These are phyloP conservation scores for Limnephilus rhombicus DNA, from an alignment of 2,888 invertebrate species.

Conservation along the genomic window DNA sequence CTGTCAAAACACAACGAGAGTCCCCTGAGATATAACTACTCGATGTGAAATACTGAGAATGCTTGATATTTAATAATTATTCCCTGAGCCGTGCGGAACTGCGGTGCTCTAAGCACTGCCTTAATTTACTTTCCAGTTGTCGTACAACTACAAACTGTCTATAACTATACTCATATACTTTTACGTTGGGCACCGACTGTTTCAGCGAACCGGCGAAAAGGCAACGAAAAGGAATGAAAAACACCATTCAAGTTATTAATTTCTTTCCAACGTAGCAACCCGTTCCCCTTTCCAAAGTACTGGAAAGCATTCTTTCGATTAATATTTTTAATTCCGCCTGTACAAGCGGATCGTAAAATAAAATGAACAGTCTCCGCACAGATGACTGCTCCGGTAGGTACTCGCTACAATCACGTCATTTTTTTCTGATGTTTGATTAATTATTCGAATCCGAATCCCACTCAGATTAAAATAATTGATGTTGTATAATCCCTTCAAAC, in stretches of 20 bases:
- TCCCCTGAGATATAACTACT: not conserved
- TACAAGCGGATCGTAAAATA: slow-evolving; percentile 38
- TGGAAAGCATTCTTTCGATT: slow-evolving; percentile 51
- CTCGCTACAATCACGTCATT: not conserved
- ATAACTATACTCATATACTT: not conserved
- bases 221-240: slow-evolving; percentile 56
- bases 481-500: slow-evolving; percentile 11
- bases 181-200: slow-evolving; percentile 62
- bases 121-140: slow-evolving; percentile 65
- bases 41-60: slow-evolving; percentile 25
- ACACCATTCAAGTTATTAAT: slow-evolving; percentile 62
- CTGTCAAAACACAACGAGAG: not conserved
- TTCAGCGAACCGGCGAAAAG: slow-evolving; percentile 55
- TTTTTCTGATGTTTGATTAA: slow-evolving; percentile 38
- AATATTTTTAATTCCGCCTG: slow-evolving; percentile 45
- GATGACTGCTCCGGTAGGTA: not conserved
- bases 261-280: slow-evolving; percentile 51
- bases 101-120: slow-evolving; percentile 45
- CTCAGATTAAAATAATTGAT: slow-evolving; percentile 36
- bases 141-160: slow-evolving; percentile 54
- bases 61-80: slow-evolving; percentile 56
- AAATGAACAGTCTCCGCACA: slow-evolving; percentile 40
- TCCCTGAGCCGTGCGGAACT: slow-evolving; percentile 30
- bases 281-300: slow-evolving; percentile 25
- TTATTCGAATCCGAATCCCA: slow-evolving; percentile 21